phyloP scores from a whole-genome alignment of 53 echinoderm and acorn worm species.

The Echinarachnius parma region DNA sequence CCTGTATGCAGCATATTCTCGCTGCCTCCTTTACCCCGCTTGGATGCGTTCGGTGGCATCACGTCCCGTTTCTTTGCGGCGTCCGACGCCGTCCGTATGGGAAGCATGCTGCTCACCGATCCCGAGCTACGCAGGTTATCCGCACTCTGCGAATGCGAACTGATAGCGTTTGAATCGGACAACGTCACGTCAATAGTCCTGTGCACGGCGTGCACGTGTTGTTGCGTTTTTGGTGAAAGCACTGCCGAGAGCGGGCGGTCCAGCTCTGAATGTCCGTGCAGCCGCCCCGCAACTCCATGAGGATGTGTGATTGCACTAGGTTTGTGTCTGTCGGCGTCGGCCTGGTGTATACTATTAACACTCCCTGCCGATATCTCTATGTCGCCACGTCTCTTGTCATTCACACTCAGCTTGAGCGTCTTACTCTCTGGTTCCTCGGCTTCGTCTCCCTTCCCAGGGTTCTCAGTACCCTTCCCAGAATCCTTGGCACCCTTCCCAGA shows the following conservation, averaged over 20 bases:
- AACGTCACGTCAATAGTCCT: slow-evolving; percentile 22
- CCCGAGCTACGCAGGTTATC: slow-evolving; percentile 17
- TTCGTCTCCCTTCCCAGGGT: slow-evolving; percentile 3
- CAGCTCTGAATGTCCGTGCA: slow-evolving; percentile 13
- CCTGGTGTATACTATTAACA: not conserved
- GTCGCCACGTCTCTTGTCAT: not conserved
- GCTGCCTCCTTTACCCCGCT: slow-evolving; percentile 15
- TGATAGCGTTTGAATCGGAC: slow-evolving; percentile 22
- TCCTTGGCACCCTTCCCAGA: no score
- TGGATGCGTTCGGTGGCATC: slow-evolving; percentile 15
- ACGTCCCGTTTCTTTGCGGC: slow-evolving; percentile 3
- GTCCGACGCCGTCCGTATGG: slow-evolving; percentile 1
- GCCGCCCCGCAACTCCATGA: not conserved
- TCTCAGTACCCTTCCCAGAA: not conserved
- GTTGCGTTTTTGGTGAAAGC: slow-evolving; percentile 16
- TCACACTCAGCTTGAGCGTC: slow-evolving; percentile 1
- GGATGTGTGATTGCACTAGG: slow-evolving; percentile 29
- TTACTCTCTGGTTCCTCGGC: slow-evolving; percentile 13
- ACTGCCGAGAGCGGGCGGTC: slow-evolving; percentile 19
- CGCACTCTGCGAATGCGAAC: slow-evolving; percentile 18
- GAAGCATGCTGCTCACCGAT: not conserved
- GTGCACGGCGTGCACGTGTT: not conserved
- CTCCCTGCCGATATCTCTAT: slow-evolving; percentile 2
- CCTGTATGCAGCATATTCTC: slow-evolving; percentile 19
- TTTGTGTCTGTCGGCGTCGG: slow-evolving; percentile 14